A percentile compares a stretch with the other conserved stretches of the same genome.
Conservation (phyloP, 2,113 vertebrate species). For the Macrotus californicus region DNA sequence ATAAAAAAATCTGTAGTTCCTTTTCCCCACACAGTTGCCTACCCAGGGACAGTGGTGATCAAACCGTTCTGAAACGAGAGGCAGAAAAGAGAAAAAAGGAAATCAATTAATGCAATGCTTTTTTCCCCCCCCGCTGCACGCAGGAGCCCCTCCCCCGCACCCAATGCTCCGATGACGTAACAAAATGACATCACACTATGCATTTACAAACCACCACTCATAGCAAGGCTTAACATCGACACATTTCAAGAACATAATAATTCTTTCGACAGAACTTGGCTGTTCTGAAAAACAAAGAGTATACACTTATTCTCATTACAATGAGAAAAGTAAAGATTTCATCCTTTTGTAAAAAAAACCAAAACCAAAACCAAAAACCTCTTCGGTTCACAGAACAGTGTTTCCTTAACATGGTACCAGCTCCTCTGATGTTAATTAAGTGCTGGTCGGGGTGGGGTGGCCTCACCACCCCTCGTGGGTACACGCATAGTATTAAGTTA, state of each 20-base stretch:
- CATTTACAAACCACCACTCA: constrained; percentile 45
- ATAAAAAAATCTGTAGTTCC: constrained; percentile 99
- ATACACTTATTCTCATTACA: not conserved
- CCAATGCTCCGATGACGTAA: not conserved
- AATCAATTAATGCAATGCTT: constrained; percentile 75
- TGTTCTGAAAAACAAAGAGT: constrained; percentile 27
- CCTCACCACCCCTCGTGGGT: fast-evolving
- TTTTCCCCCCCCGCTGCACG: constrained; percentile 6
- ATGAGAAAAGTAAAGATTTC: not conserved
- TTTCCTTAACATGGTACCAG: not conserved
- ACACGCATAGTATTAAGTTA: not conserved
- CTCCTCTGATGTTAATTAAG: not conserved
- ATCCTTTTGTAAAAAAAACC: not conserved
- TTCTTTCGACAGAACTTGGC: constrained; percentile 43
- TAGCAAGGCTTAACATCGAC: constrained; percentile 21
- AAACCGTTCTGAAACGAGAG: constrained; percentile 93
- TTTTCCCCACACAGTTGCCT: constrained; percentile 99
- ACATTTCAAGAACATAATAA: constrained; percentile 38
- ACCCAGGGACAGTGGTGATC: constrained; percentile 99
- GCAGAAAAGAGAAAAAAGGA: constrained; percentile 79
- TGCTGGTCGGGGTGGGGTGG: not conserved
- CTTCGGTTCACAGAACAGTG: not conserved
- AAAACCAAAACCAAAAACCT: not conserved
- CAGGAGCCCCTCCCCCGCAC: not conserved
- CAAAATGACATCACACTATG: constrained; percentile 14